phyloP scores from a whole-genome alignment of 1,140 invertebrate genomes.

The Meteorus sp. region DNA sequence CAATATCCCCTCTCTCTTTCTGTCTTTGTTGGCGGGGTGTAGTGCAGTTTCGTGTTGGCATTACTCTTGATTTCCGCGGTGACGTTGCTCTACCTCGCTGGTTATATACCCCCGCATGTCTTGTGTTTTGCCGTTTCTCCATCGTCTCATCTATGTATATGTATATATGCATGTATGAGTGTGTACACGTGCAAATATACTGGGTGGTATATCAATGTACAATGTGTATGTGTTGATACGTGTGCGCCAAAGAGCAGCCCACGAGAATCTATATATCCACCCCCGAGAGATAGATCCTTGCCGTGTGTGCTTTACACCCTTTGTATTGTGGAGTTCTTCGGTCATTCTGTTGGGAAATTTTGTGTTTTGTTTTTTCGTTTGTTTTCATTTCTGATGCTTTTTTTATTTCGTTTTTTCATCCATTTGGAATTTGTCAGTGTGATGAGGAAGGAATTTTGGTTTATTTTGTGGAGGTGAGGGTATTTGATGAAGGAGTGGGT shows the following conservation, averaged over 20 bases:
- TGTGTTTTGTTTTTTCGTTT: conserved; percentile 4
- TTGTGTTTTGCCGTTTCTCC: conserved; percentile 35
- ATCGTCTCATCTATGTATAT: too few relatives aligned
- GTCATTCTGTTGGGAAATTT: too few relatives aligned
- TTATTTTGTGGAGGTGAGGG: too few relatives aligned
- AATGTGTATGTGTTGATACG: conserved; percentile 8
- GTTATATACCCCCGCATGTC: conserved; percentile 31
- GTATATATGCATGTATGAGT: too few relatives aligned
- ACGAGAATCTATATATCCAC: conserved; percentile 14
- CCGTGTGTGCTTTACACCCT: not conserved
- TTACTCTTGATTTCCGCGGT: conserved; percentile 61
- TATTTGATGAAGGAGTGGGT: too few relatives aligned
- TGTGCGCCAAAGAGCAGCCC: conserved; percentile 5
- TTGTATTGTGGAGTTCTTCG: too few relatives aligned
- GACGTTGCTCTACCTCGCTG: conserved; percentile 52
- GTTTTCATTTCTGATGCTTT: conserved; percentile 15
- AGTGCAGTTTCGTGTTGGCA: conserved; percentile 61
- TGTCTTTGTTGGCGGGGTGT: too few relatives aligned
- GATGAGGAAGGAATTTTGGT: too few relatives aligned
- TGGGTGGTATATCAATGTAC: not conserved
- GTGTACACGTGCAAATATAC: conserved; percentile 7
- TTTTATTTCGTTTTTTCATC: conserved; percentile 6
- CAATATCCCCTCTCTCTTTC: too few relatives aligned
- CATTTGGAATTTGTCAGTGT: conserved; percentile 20
- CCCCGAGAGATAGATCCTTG: conserved; percentile 26